Conservation (phyloP, 1,140 invertebrate genomes). For the Heliconius melpomene region DNA sequence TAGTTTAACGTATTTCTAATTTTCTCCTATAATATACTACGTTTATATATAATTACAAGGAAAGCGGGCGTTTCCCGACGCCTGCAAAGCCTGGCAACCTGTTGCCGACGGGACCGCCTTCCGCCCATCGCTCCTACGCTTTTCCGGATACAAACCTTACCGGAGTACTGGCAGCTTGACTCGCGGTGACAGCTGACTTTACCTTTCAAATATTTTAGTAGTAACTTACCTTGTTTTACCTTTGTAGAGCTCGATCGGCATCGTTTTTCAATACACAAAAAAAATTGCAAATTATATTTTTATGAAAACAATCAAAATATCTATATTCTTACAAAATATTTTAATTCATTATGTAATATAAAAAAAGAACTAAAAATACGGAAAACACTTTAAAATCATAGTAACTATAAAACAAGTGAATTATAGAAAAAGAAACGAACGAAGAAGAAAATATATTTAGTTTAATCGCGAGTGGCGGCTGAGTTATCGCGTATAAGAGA, state of each 20-base stretch:
- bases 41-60: constrained; percentile 32
- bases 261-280: constrained; percentile 60
- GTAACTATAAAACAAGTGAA: constrained; percentile 54
- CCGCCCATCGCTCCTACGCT: constrained; percentile 67
- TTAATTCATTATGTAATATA: constrained; percentile 47
- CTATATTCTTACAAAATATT: constrained; percentile 38
- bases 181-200: background rate
- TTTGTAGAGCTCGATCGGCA: constrained; percentile 30
- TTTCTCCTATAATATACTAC: background rate
- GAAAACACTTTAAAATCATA: constrained; percentile 63
- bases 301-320: constrained; percentile 54
- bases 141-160: constrained; percentile 41
- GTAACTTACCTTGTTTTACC: constrained; percentile 12
- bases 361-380: constrained; percentile 50
- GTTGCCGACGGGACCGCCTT: constrained; percentile 78
- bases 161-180: background rate
- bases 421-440: constrained; percentile 58
- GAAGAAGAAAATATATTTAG: constrained; percentile 53
- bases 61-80: constrained; percentile 55
- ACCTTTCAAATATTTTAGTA: background rate
- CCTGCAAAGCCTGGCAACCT: constrained; percentile 67
- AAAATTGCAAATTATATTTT: constrained; percentile 46
- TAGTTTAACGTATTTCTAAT: background rate
- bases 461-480: constrained; percentile 65
- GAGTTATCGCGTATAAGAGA: constrained; percentile 60